Base-by-base conservation (phyloP, 2,113 vertebrate genomes). In the Silurus meridionalis region DNA sequence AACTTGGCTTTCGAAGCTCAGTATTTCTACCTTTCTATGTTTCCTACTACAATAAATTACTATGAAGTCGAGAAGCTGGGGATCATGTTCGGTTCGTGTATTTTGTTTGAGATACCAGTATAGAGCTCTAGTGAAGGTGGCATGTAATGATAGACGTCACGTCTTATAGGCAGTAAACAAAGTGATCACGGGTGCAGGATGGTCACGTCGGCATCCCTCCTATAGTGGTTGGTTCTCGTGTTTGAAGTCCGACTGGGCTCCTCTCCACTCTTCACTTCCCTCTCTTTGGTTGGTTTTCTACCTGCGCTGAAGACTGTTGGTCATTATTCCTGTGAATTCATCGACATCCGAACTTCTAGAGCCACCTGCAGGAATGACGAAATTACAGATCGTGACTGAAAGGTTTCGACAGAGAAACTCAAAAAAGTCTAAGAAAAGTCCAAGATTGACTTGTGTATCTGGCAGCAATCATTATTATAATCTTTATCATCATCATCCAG, bases 281-380 rank as follows among this genome's bases (percentile, higher is more conserved):
- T 74, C 82, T 74, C 25, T 60, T 74, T 74, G 55, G 67, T 37
- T 23, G 21, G 14, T 15, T 48, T 84, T 11, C 95, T 97, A 98
- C 90, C 96, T 95, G 28, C 88, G 91, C 8, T 96, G 92, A 9
- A 99, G 92, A 92, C 93, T 95, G 93, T 99, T 99, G 88, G 94
- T 97, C 92, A 95, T 83, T 84, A 99, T 93, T 89, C 97, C 98
- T 0, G 92, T 94, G 89, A 95, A 96, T 2, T 92, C 93, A 50
- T 96, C 96, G 0, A 93, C 93, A 28, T 97, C 96, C 21, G 96
- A 96, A 15, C 96, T 97, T 92, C 95, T 91, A 0, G 97, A 97
- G n/a, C 97, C 97, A 8, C 97, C 98, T 99, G 88, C 74, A 77
- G 52, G 85, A 88, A 74, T 53, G 81, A 0, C 9, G 88, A 67